Evolutionary conservation across 1,140 invertebrate species (phyloP), one percentile per base, ranked within the genome.

Genomic region (Latrodectus geometricus): DNA sequence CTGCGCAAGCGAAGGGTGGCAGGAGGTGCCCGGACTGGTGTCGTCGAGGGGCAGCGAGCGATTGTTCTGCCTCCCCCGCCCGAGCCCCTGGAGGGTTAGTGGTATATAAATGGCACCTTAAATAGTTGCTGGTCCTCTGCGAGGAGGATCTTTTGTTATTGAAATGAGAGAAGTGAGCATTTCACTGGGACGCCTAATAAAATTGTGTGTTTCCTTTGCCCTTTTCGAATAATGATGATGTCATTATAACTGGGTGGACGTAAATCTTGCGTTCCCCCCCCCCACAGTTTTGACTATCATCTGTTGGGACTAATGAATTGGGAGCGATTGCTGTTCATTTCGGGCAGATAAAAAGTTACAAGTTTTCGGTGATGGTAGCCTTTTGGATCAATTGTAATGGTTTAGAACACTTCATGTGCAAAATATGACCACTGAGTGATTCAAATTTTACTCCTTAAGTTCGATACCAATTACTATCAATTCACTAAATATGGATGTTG

Each of bases 61-160:
- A 73, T 73, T 73, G 70, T 49, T 73, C 14, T n/a, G 14, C 15
- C n/a, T n/a, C 49, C n/a, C n/a, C 49, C 17, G 2, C 11, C 17
- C 48, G 49, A 9, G 69, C 56, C 81, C 56, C 81, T 21, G 5
- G 81, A 54, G 81, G 21, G 23, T 56, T 52, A 83, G 81, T 83
- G 81, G 81, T 83, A 72, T 83, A 83, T 75, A 83, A 83, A 83
- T 83, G 81, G 81, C 81, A 83, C 81, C 81, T 83, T 83, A 83
- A 83, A 83, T 50, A 83, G 81, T 75, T 75, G 72, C 69, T 73
- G 20, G 48, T 66, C 81, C 48, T 66, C 21, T 48, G n/a, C 65
- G 50, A 70, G 21, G 11, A 8, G 69, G 15, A 23, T 48, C 56
- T 69, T 75, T 83, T 83, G 81, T 83, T 83, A 83, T 83, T 83